Conservation (phyloP, 2,113 vertebrate genomes). For the Gymnocephalus cernua region DNA sequence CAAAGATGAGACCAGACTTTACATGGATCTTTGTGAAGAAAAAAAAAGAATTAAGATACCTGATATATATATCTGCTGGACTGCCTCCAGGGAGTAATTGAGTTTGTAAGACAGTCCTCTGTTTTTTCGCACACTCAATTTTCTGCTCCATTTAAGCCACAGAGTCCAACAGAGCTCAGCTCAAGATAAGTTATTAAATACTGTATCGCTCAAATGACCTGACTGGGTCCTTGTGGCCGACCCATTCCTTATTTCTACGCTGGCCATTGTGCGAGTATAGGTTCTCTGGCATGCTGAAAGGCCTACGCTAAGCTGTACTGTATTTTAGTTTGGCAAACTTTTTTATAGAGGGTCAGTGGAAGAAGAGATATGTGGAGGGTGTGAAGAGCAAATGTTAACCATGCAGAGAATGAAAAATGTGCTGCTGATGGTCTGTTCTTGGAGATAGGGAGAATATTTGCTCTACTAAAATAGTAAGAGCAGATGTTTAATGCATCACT, state of each 20-base stretch:
- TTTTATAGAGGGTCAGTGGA: constrained; percentile 32
- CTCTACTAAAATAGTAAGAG: neutral
- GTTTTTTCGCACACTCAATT: constrained; percentile 68
- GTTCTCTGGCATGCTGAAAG: neutral
- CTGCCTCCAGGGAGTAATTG: constrained; percentile 66
- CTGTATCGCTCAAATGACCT: constrained; percentile 62
- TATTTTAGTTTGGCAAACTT: constrained; percentile 29
- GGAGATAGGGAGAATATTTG: neutral
- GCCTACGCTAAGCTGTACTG: neutral
- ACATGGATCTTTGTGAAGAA: constrained; percentile 22
- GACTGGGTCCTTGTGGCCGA: constrained; percentile 33
- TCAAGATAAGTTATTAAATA: constrained; percentile 69
- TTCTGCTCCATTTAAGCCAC: constrained; percentile 72
- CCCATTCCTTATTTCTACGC: constrained; percentile 28
- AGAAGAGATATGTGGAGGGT: constrained; percentile 22
- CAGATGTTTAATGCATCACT: neutral
- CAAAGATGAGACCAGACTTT: constrained; percentile 23
- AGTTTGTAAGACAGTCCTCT: constrained; percentile 60
- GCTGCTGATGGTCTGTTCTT: neutral
- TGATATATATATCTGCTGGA: constrained; percentile 57
- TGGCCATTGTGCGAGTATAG: constrained; percentile 4
- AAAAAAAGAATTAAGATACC: neutral
- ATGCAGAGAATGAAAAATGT: constrained; percentile 22
- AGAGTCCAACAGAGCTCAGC: constrained; percentile 56
- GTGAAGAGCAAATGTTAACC: constrained; percentile 42